These are phyloP conservation scores for Iguana delicatissima DNA, from an alignment of 2,797 vertebrate genomes.

Conservation along the genomic window DNA sequence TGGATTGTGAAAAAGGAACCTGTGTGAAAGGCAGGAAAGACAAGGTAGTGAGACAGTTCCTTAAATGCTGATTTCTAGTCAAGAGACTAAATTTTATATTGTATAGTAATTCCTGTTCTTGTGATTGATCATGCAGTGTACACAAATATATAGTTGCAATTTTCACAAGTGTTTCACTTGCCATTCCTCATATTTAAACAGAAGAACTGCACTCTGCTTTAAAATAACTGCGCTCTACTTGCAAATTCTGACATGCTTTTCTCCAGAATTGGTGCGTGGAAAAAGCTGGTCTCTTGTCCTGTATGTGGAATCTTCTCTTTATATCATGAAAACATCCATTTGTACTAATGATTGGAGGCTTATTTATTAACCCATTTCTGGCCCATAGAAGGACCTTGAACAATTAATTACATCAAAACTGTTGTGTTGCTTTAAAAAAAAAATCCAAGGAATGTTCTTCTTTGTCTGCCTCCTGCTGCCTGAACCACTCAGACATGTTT, in stretches of 20 bases:
- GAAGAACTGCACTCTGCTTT: neutral
- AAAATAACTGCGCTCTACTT: neutral
- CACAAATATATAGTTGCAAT: neutral
- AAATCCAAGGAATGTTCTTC: neutral
- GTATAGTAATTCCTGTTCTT: neutral
- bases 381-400: slow-evolving; percentile 2
- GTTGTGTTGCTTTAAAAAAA: neutral
- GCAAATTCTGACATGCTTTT: neutral
- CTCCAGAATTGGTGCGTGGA: neutral
- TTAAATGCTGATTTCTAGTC: neutral
- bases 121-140: neutral
- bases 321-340: slow-evolving; percentile 17
- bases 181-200: neutral
- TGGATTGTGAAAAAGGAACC: neutral
- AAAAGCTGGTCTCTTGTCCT: neutral
- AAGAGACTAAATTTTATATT: neutral
- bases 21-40: neutral
- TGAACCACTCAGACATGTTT: neutral
- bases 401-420: neutral
- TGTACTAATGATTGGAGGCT: neutral
- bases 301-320: neutral
- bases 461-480: neutral
- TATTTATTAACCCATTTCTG: slow-evolving; percentile 20
- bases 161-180: neutral
- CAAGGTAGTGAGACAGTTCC: neutral